These are phyloP conservation scores for Collichthys lucidus DNA, from an alignment of 2,113 vertebrate genomes.

Conservation along the genomic window DNA sequence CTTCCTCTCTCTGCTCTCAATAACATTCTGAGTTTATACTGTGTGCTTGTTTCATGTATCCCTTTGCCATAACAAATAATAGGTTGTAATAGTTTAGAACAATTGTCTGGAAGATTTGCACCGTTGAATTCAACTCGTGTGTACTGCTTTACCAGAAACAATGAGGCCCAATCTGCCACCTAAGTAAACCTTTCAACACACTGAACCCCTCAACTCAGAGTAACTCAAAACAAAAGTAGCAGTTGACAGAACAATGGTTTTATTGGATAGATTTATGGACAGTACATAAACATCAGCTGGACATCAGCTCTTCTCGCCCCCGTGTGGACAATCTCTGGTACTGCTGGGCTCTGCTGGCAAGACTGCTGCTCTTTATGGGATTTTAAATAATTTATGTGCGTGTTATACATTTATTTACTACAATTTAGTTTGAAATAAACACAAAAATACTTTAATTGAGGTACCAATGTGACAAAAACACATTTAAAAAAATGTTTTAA, in stretches of 20 bases:
- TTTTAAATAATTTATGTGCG: no score
- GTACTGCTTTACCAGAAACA: background rate
- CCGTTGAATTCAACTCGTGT: no score
- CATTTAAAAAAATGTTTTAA: no score
- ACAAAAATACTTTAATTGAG: no score
- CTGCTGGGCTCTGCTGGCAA: no score
- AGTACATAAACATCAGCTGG: conserved; percentile 5
- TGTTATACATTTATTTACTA: no score
- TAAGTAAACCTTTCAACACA: background rate
- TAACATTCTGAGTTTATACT: conserved; percentile 59
- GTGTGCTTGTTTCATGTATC: background rate
- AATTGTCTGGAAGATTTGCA: background rate
- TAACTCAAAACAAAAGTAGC: background rate
- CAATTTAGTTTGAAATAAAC: no score
- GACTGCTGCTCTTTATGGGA: no score
- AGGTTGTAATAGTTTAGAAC: background rate
- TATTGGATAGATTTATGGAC: conserved; percentile 44
- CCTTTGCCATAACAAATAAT: background rate
- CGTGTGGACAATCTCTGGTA: no score
- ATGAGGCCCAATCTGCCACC: background rate
- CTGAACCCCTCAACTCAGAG: background rate
- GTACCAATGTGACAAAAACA: no score
- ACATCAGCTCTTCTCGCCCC: conserved; percentile 23
- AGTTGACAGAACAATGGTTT: background rate
- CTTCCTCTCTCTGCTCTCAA: conserved; percentile 56